Percentiles rank a stretch among this genome's conserved stretches.
Evolutionary conservation across 2,113 vertebrate genomes (phyloP).

Genomic region (Abramis brama): DNA sequence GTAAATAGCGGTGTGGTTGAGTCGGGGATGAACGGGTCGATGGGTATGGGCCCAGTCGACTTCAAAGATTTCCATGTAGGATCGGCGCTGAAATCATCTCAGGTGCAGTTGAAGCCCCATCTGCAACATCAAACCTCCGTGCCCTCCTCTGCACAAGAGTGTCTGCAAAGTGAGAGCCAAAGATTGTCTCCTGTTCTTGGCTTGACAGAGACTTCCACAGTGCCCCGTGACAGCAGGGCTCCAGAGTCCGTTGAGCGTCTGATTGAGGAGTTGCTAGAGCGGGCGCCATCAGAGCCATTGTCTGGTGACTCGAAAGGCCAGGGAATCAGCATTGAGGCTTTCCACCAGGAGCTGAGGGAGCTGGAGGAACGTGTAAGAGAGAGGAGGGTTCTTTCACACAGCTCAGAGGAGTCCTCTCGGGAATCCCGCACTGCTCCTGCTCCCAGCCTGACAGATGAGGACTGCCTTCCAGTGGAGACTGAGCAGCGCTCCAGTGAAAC

Average conservation of each 20-base stretch:
- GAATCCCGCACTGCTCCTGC: slow-evolving; percentile 49
- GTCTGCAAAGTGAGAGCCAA: slow-evolving; percentile 1
- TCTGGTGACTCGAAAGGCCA: slow-evolving; percentile 69
- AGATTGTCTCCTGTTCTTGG: slow-evolving; percentile 29
- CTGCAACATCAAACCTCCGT: slow-evolving; percentile 46
- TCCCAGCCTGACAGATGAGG: slow-evolving; percentile 68
- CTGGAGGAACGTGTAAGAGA: slow-evolving; percentile 83
- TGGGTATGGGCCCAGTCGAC: slow-evolving; percentile 44
- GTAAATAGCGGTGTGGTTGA: slow-evolving; percentile 66
- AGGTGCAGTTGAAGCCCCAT: slow-evolving; percentile 50
- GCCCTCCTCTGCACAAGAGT: slow-evolving; percentile 39
- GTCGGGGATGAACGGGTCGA: slow-evolving; percentile 60
- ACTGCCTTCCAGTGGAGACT: slow-evolving; percentile 60
- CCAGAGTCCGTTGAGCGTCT: slow-evolving; percentile 80
- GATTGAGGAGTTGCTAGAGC: slow-evolving; percentile 81
- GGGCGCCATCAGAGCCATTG: slow-evolving; percentile 66
- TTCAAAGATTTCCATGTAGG: slow-evolving; percentile 29
- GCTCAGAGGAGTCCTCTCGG: slow-evolving; percentile 52
- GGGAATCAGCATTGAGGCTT: slow-evolving; percentile 84
- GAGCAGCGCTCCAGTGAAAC: slow-evolving; percentile 45
- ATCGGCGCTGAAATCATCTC: slow-evolving; percentile 38
- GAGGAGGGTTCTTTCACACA: slow-evolving; percentile 40
- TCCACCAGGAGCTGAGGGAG: slow-evolving; percentile 85
- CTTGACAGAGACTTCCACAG: slow-evolving; percentile 40
- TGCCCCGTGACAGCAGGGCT: slow-evolving; percentile 47